Evolutionary conservation across 1,140 invertebrate species (phyloP).

Genomic region (Drosophila subobscura): DNA sequence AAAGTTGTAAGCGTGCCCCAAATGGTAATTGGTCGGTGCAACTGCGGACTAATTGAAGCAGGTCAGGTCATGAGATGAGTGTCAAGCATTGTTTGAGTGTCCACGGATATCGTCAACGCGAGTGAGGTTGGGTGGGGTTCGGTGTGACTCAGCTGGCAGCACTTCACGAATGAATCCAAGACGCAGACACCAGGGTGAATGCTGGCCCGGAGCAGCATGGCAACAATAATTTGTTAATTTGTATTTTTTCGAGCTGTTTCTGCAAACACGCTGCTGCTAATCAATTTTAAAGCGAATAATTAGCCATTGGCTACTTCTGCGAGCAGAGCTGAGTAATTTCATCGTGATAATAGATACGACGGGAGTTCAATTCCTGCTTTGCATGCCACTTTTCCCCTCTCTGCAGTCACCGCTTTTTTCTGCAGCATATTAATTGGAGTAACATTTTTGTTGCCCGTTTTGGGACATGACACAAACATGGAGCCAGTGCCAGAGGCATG

Average conservation of each 20-base stretch:
- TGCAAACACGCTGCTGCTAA: not conserved
- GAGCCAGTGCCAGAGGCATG: constrained; percentile 4
- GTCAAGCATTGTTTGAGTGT: constrained; percentile 46
- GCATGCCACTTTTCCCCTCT: constrained; percentile 11
- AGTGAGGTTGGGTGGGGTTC: not conserved
- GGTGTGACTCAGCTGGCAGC: constrained; percentile 21
- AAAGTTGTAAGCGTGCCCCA: constrained; percentile 19
- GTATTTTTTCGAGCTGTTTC: constrained; percentile 2
- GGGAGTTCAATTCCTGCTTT: constrained; percentile 33
- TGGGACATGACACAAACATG: constrained; percentile 35
- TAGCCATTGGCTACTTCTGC: constrained; percentile 4
- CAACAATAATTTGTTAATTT: constrained; percentile 6
- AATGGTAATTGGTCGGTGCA: not conserved
- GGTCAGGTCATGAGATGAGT: constrained; percentile 50
- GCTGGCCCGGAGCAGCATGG: no score
- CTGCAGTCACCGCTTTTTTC: not conserved
- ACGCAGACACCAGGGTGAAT: not conserved
- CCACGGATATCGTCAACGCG: constrained; percentile 21
- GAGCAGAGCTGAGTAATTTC: no score
- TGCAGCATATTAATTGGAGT: constrained; percentile 53
- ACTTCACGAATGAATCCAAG: constrained; percentile 42
- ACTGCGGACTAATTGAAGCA: constrained; percentile 61
- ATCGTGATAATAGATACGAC: no score
- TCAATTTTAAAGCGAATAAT: constrained; percentile 1
- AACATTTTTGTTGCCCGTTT: constrained; percentile 13